Conservation (phyloP, 2,797 vertebrate species). For the Bothrops alternatus region DNA sequence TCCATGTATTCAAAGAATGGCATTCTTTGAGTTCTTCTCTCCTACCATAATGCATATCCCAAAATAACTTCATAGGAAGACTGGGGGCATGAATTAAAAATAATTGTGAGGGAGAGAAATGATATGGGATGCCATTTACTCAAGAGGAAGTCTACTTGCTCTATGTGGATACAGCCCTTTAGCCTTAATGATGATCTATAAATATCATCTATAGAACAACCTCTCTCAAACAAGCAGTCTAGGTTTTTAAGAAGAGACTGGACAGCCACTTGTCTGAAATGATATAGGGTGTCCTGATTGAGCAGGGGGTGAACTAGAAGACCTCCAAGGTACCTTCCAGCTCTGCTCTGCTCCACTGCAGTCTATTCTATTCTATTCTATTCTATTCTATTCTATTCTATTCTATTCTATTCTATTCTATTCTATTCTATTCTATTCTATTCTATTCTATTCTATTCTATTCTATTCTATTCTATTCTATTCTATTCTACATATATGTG, state of each 20-base stretch:
- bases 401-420: too few species aligned
- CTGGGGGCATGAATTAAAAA: not conserved
- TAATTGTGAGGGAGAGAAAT: not conserved
- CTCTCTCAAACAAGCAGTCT: not conserved
- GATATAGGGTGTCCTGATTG: too few species aligned
- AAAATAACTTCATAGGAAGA: not conserved
- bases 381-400: too few species aligned
- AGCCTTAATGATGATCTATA: not conserved
- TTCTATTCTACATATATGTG: too few species aligned
- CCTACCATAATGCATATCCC: not conserved
- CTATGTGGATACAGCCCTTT: not conserved
- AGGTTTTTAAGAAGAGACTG: too few species aligned
- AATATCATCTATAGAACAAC: not conserved
- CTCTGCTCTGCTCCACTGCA: too few species aligned
- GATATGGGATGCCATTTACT: not conserved
- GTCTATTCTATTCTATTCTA: accelerated
- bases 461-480: too few species aligned
- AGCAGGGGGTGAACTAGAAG: too few species aligned
- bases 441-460: too few species aligned
- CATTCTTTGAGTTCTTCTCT: not conserved
- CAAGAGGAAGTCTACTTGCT: not conserved
- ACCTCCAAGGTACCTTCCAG: too few species aligned
- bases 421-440: too few species aligned
- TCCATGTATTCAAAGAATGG: not conserved
- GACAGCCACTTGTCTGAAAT: too few species aligned